These are phyloP conservation scores for Slavum lentiscoides DNA, from an alignment of 2,888 invertebrate genomes.

Conservation along the genomic window DNA sequence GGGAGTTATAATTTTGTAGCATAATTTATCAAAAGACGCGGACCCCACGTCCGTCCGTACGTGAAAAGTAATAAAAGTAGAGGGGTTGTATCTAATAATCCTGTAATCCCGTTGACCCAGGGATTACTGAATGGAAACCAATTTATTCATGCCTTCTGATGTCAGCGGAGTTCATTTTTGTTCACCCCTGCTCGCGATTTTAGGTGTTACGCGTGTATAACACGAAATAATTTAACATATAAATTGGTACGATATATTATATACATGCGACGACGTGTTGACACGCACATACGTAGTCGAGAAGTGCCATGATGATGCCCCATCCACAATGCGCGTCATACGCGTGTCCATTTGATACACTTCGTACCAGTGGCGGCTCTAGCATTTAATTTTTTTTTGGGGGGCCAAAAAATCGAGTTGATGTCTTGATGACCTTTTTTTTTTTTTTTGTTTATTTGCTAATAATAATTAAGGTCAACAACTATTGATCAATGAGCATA, in stretches of 20 bases:
- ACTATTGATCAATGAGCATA: no score
- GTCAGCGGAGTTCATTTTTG: slow-evolving; percentile 43
- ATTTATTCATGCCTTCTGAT: slow-evolving; percentile 53
- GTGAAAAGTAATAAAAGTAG: slow-evolving; percentile 51
- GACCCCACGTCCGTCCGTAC: slow-evolving; percentile 7
- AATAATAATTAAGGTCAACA: no score
- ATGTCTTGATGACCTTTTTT: no score
- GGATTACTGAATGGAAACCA: slow-evolving; percentile 52
- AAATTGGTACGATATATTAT: slow-evolving; percentile 20
- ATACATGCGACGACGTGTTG: background rate
- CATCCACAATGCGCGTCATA: background rate
- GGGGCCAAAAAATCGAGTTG: no score
- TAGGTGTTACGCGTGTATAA: slow-evolving; percentile 20
- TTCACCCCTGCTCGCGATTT: slow-evolving; percentile 25
- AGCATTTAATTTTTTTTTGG: no score
- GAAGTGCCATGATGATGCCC: background rate
- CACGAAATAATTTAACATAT: slow-evolving; percentile 38
- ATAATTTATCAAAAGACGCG: slow-evolving; percentile 49
- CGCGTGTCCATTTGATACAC: no score
- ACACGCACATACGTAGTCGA: background rate
- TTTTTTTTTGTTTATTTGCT: no score
- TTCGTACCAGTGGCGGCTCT: no score
- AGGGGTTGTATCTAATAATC: slow-evolving; percentile 50
- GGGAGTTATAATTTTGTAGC: slow-evolving; percentile 48
- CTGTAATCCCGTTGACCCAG: slow-evolving; percentile 50